Evolutionary conservation across 2,113 vertebrate genomes (phyloP).

Genomic region (Coptodon rendalli): DNA sequence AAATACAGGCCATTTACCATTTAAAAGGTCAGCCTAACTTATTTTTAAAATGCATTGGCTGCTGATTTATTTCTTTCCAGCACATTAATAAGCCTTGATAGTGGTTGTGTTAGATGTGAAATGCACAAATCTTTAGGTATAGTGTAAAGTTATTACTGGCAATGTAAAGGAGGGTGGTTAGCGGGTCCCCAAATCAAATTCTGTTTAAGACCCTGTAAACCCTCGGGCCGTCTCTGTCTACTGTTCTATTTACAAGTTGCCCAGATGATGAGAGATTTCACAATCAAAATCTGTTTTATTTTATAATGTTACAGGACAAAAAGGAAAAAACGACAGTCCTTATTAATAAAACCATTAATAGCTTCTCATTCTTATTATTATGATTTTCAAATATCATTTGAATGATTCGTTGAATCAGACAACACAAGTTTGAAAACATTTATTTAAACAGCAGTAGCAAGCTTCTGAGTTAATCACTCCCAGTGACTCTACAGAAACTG

Average conservation of each 20-base stretch:
- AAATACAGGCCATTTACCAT: too few species aligned
- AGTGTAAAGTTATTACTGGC: not conserved
- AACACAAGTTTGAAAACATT: not conserved
- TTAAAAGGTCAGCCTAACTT: not conserved
- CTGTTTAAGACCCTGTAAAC: not conserved
- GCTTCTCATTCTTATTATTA: not conserved
- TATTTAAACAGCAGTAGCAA: not conserved
- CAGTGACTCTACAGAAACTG: not conserved
- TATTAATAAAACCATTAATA: not conserved
- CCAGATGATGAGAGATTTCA: not conserved
- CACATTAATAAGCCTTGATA: not conserved
- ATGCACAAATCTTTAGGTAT: not conserved
- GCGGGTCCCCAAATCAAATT: not conserved
- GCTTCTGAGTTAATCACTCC: not conserved
- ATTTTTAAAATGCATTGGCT: not conserved
- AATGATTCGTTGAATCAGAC: not conserved
- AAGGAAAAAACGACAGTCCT: not conserved
- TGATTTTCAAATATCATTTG: not conserved
- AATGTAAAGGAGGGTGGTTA: not conserved
- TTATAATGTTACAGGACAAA: not conserved
- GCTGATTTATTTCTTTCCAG: not conserved
- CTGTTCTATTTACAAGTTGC: not conserved
- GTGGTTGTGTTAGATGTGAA: not conserved
- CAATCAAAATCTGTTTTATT: not conserved
- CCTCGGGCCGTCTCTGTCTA: fast-evolving